phyloP scores from a whole-genome alignment of 2,888 invertebrate species.

The Monopis laevigella region DNA sequence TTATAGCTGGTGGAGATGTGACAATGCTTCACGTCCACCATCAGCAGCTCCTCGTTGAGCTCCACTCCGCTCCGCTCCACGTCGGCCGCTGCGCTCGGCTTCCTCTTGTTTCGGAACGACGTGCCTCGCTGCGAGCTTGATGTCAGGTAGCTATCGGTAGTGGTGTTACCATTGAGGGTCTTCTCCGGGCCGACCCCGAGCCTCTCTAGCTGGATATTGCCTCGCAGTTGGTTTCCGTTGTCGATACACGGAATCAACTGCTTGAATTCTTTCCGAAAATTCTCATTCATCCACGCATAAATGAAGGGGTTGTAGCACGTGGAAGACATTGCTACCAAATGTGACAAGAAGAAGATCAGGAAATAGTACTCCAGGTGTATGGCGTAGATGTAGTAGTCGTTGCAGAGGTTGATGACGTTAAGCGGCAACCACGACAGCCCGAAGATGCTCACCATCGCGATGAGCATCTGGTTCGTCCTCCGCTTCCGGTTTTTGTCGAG shows the following conservation, averaged over 20 bases:
- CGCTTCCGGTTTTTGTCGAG: slow-evolving; percentile 89
- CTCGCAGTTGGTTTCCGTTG: slow-evolving; percentile 46
- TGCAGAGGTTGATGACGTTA: slow-evolving; percentile 88
- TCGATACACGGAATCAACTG: slow-evolving; percentile 75
- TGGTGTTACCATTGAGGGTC: slow-evolving; percentile 79
- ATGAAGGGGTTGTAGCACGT: slow-evolving; percentile 97
- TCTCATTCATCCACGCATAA: slow-evolving; percentile 97
- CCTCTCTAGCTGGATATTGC: slow-evolving; percentile 59
- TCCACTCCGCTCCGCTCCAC: slow-evolving; percentile 66
- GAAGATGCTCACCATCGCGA: slow-evolving; percentile 97
- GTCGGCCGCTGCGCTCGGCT: slow-evolving; percentile 70
- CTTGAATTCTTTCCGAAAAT: slow-evolving; percentile 93
- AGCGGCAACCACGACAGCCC: slow-evolving; percentile 96
- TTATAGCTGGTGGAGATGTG: slow-evolving; percentile 61
- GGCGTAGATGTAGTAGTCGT: slow-evolving; percentile 80
- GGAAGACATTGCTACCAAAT: slow-evolving; percentile 94
- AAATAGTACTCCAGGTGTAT: slow-evolving; percentile 84
- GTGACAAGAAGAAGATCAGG: slow-evolving; percentile 89
- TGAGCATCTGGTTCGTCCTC: slow-evolving; percentile 95
- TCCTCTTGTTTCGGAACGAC: slow-evolving; percentile 61
- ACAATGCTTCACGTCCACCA: slow-evolving; percentile 56
- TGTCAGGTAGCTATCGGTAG: slow-evolving; percentile 72
- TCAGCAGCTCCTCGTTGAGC: slow-evolving; percentile 49
- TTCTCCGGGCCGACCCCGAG: slow-evolving; percentile 71
- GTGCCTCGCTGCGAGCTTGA: slow-evolving; percentile 62